Conservation (phyloP, 2,113 vertebrate species). For the Dermatemys mawii region DNA sequence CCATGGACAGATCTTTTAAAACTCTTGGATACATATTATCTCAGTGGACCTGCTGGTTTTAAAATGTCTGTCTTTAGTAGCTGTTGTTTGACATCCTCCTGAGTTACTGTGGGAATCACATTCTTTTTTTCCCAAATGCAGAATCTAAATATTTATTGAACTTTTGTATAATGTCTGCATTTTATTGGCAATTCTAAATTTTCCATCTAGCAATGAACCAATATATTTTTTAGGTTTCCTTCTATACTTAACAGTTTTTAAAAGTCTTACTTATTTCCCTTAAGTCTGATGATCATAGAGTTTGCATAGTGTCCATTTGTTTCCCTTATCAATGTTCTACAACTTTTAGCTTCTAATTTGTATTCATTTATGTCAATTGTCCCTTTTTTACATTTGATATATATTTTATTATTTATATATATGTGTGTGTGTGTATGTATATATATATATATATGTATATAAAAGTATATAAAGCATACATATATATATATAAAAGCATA, state of each 20-base stretch:
- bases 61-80: neutral
- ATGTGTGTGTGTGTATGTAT: too few relatives aligned
- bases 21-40: neutral
- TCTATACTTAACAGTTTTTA: neutral
- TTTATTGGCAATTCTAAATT: neutral
- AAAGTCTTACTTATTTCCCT: neutral
- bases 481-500: too few relatives aligned
- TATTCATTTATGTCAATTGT: neutral
- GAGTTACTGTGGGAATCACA: neutral
- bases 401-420: too few relatives aligned
- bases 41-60: neutral
- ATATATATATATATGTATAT: too few relatives aligned
- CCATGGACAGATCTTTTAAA: neutral
- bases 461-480: too few relatives aligned
- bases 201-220: neutral
- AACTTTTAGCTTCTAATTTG: neutral
- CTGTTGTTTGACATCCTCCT: neutral
- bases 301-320: neutral
- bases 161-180: rapidly evolving
- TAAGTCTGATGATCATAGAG: neutral
- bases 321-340: neutral
- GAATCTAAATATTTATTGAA: neutral
- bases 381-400: neutral
- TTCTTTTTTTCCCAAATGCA: neutral
- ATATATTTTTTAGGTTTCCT: neutral